Base-by-base conservation (phyloP, 64 coral and sea anemone species). In the Montipora sp. region DNA sequence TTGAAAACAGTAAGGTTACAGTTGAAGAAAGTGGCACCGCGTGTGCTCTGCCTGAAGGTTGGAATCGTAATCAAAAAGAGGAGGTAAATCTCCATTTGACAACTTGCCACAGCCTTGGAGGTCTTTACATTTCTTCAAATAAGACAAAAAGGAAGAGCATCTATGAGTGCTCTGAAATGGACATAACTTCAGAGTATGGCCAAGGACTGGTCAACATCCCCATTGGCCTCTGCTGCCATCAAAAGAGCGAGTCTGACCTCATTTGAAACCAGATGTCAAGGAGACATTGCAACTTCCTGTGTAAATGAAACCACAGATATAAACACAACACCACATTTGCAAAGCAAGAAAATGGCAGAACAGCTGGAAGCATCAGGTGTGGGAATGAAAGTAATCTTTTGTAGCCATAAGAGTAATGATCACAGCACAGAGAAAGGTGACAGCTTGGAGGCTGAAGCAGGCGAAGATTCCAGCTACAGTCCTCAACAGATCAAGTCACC, bases 81-180 rank as follows among this genome's bases (percentile, higher is more conserved):
- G 50, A 88, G 24, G 43, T 61, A 11, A 59, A 80, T 36, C 15
- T 83, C 9, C 86, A 93, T 19, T 48, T 81, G 10, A 65, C 68
- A 27, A 50, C 80, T 7, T 79, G 83, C 47, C 77, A 51, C 59
- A 80, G 78, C 60, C 20, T 47, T 53, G 12, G 44, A 22, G 48
- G 59, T 75, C 16, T 18, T 4, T 55, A 61, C 59, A 61, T 18
- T 46, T 18, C 48, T 20, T 14, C 18, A 6, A 12, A 71, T 1
- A 21, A 70, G 81, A 75, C 18, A n/a, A 89, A 67, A 59, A 47
- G 51, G 19, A 71, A 53, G 46, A 83, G 87, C 22, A 19, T 83
- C 47, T 89, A 83, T 66, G 49, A 81, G 8, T 21, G 53, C 20
- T 36, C 87, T 77, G 92, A 77, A 0, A n/a, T 89, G 44, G 79